Evolutionary conservation across 53 echinoderm and acorn worm species (phyloP).

Genomic region (Henricia sp.): DNA sequence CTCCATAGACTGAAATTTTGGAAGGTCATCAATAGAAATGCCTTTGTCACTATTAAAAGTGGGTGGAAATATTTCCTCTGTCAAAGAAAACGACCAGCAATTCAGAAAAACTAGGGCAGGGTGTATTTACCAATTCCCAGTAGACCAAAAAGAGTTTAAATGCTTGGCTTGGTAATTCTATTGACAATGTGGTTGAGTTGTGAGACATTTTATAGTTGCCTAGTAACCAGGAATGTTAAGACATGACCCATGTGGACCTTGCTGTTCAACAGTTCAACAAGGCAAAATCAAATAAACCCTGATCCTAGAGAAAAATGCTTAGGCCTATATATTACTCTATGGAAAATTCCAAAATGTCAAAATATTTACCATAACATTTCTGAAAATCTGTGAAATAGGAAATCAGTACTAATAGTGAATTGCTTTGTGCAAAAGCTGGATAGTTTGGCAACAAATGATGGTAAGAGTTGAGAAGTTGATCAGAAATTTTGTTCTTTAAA

Average conservation of each 20-base stretch:
- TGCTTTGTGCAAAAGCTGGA: neutral
- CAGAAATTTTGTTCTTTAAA: too few relatives aligned
- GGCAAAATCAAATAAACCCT: neutral
- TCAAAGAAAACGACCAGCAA: too few relatives aligned
- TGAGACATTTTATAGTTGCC: neutral
- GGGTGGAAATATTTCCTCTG: too few relatives aligned
- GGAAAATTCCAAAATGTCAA: neutral
- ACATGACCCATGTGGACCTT: neutral
- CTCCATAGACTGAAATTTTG: too few relatives aligned
- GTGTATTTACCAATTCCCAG: neutral
- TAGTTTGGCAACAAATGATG: neutral
- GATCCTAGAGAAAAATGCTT: neutral
- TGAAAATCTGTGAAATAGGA: neutral
- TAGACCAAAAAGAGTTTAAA: neutral
- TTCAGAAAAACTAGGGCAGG: neutral
- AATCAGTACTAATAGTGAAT: too few relatives aligned
- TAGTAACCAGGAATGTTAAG: neutral
- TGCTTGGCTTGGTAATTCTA: too few relatives aligned
- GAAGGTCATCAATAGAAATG: too few relatives aligned
- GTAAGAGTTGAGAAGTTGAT: neutral
- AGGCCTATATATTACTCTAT: neutral
- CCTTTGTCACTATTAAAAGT: too few relatives aligned
- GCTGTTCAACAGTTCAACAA: neutral
- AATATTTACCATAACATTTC: neutral
- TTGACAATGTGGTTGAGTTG: neutral